Conservation (phyloP, 2,888 invertebrate genomes). For the Hemithea aestivaria region DNA sequence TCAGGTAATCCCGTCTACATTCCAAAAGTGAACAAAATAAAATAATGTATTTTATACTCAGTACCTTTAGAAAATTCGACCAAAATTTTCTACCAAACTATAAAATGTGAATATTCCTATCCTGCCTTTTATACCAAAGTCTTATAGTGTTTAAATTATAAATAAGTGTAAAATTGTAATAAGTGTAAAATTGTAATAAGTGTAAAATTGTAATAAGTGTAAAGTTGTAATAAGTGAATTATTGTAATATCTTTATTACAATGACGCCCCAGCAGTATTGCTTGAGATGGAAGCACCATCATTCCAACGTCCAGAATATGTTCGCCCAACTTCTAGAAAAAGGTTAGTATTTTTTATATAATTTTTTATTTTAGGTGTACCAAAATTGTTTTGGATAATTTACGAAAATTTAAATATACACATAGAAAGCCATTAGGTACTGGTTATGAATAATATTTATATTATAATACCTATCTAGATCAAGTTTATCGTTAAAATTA, state of each 20-base stretch:
- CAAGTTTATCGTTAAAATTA: too few relatives aligned
- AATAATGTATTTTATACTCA: too few relatives aligned
- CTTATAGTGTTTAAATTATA: conserved; percentile 27
- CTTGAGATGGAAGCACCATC: conserved; percentile 95
- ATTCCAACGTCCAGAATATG: conserved; percentile 93
- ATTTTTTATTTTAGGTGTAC: neutral
- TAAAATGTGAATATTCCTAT: conserved; percentile 26
- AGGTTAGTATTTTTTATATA: conserved; percentile 43
- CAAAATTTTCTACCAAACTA: conserved; percentile 55
- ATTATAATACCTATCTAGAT: too few relatives aligned
- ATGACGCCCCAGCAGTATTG: conserved; percentile 95
- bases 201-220: too few relatives aligned
- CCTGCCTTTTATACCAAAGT: conserved; percentile 58
- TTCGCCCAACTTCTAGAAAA: conserved; percentile 90
- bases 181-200: too few relatives aligned
- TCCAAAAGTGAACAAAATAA: conserved; percentile 29
- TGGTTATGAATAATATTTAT: too few relatives aligned
- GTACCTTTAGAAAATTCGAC: conserved; percentile 42
- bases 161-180: conserved; percentile 8
- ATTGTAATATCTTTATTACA: conserved; percentile 21
- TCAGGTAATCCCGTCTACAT: conserved; percentile 42
- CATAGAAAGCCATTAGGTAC: too few relatives aligned
- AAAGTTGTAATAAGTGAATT: conserved; percentile 1
- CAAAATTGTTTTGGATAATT: too few relatives aligned
- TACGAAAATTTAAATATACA: too few relatives aligned